A percentile compares a stretch with the other conserved stretches of the same genome.
Evolutionary conservation across 2,797 vertebrate species (phyloP).

Genomic region (Simalia tracyae): DNA sequence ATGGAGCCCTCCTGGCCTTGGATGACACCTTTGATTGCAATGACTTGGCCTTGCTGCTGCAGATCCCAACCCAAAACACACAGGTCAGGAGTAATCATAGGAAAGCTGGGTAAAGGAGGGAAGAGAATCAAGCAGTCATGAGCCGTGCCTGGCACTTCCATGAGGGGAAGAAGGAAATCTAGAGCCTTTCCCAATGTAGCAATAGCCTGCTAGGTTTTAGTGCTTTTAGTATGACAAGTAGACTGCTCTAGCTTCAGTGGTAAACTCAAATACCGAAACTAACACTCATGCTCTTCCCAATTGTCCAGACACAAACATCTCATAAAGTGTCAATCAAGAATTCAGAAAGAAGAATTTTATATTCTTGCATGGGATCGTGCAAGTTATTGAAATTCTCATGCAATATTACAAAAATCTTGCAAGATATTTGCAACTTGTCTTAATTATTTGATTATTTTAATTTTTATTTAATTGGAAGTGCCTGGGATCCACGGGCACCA

Average conservation of each 20-base stretch:
- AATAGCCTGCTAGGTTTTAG: neutral
- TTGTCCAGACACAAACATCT: too few species aligned
- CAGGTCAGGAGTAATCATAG: slow-evolving; percentile 73
- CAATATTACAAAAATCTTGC: too few species aligned
- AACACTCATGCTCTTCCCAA: too few species aligned
- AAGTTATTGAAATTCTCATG: too few species aligned
- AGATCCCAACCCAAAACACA: slow-evolving; percentile 90
- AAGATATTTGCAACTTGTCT: neutral
- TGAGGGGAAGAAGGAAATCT: neutral
- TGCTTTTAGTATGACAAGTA: neutral
- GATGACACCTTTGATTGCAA: slow-evolving; percentile 95
- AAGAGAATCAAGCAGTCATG: too few species aligned
- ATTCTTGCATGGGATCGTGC: too few species aligned
- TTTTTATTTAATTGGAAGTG: neutral
- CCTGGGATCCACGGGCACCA: neutral
- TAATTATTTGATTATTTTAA: neutral
- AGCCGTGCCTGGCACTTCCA: neutral
- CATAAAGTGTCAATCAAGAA: too few species aligned
- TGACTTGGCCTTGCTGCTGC: slow-evolving; percentile 89
- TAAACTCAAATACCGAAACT: neutral
- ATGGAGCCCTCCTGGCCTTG: slow-evolving; percentile 83
- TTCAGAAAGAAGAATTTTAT: too few species aligned
- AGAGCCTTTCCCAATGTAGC: neutral
- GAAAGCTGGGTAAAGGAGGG: neutral
- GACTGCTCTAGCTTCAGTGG: neutral